Percentiles rank a stretch among this genome's conserved stretches.
These are phyloP conservation scores for Cercopithecus mona DNA, from an alignment of 2,113 vertebrate genomes.

Conservation along the genomic window DNA sequence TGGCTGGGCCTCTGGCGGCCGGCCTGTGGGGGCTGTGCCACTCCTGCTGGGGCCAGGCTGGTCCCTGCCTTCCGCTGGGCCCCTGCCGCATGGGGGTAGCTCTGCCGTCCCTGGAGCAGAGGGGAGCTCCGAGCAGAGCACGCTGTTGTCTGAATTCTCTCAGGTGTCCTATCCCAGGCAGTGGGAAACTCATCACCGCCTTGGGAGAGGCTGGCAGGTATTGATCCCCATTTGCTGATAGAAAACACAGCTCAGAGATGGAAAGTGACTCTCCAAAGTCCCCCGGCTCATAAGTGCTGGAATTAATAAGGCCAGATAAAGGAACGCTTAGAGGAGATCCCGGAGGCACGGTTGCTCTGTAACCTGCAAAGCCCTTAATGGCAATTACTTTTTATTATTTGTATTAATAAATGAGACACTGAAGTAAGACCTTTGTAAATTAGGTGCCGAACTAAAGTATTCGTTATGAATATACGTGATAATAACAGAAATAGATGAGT, in stretches of 20 bases:
- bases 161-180: rapidly evolving
- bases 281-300: not conserved
- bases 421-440: not conserved
- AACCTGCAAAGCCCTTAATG: rapidly evolving
- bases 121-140: not conserved
- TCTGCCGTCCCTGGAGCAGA: rapidly evolving
- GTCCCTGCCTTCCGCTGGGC: rapidly evolving
- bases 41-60: rapidly evolving
- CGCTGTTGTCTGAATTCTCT: not conserved
- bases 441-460: not conserved
- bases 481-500: not conserved
- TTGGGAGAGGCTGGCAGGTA: rapidly evolving
- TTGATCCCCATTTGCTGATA: rapidly evolving
- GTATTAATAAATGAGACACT: not conserved
- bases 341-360: rapidly evolving
- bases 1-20: not conserved
- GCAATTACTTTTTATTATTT: not conserved
- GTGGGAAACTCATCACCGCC: rapidly evolving
- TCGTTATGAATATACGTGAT: not conserved
- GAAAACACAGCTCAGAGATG: not conserved
- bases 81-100: rapidly evolving
- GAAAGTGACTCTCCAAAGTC: rapidly evolving
- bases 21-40: rapidly evolving
- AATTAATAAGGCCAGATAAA: not conserved
- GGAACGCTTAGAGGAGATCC: rapidly evolving